Evolutionary conservation across 2,113 vertebrate species (phyloP).

Genomic region (Isichthys henryi): DNA sequence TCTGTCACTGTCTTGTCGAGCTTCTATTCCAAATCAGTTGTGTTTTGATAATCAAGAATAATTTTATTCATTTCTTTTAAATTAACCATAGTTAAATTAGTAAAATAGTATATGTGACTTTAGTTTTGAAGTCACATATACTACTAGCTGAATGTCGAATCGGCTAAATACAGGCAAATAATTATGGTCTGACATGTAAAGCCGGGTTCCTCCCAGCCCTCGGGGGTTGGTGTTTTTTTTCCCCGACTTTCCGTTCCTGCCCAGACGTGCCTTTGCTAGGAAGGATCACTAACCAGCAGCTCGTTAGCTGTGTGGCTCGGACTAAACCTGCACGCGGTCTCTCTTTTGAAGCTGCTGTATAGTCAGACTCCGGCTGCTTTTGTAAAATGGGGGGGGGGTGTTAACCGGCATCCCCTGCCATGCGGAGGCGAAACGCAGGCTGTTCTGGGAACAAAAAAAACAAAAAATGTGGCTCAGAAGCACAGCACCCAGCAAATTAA

Average conservation of each 20-base stretch:
- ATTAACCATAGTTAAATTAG: neutral
- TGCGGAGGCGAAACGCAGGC: constrained; percentile 2
- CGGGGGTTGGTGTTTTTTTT: neutral
- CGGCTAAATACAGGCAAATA: neutral
- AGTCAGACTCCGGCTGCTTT: neutral
- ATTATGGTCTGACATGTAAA: neutral
- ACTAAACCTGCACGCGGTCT: neutral
- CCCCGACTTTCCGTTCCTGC: neutral
- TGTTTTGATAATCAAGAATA: neutral
- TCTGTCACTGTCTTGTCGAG: neutral
- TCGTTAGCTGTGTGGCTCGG: too few relatives aligned
- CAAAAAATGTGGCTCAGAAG: neutral
- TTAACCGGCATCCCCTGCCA: neutral
- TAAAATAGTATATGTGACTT: too few relatives aligned
- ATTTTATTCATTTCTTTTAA: neutral
- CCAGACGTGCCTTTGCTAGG: neutral
- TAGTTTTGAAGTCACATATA: neutral
- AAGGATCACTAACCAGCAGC: neutral
- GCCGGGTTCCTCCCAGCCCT: neutral
- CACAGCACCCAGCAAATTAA: constrained; percentile 7
- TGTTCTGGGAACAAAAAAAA: neutral
- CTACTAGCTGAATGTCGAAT: neutral
- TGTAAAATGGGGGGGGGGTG: neutral
- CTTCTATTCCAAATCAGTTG: neutral
- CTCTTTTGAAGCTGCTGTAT: neutral